Percentiles rank a stretch among this genome's conserved stretches.
phyloP scores from a whole-genome alignment of 2,888 invertebrate species.

The Alitta virens region DNA sequence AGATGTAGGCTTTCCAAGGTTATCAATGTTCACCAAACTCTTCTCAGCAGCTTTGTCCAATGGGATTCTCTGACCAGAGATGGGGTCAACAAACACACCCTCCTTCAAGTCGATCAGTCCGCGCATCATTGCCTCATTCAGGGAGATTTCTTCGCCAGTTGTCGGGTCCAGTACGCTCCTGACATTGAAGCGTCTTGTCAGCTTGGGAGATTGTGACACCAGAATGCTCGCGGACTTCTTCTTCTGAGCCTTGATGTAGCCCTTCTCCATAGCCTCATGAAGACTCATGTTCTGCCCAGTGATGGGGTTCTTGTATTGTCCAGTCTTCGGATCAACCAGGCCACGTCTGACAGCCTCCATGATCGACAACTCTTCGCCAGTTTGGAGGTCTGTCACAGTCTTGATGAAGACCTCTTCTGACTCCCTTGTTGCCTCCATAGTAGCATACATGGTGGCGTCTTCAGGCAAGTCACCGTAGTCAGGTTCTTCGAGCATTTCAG shows the following conservation, averaged over 20 bases:
- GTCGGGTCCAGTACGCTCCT: constrained; percentile 82
- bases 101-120: constrained; percentile 56
- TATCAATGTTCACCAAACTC: constrained; percentile 64
- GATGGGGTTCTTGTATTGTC: constrained; percentile 65
- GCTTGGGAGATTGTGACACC: constrained; percentile 40
- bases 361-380: constrained; percentile 75
- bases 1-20: not conserved
- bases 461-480: constrained; percentile 32
- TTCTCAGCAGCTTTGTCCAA: constrained; percentile 76
- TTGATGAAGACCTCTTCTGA: constrained; percentile 22
- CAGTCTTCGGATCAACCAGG: constrained; percentile 72
- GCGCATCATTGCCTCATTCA: constrained; percentile 52
- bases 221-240: not conserved
- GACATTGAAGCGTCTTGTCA: constrained; percentile 74
- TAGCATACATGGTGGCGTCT: constrained; percentile 34
- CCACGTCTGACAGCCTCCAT: constrained; percentile 89
- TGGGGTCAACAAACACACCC: constrained; percentile 56
- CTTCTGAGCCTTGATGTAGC: constrained; percentile 65
- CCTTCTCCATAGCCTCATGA: constrained; percentile 80
- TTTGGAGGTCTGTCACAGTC: constrained; percentile 67
- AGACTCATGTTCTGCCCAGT: constrained; percentile 73
- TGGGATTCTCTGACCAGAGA: constrained; percentile 60
- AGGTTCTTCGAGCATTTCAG: constrained; percentile 28
- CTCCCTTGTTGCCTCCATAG: constrained; percentile 27
- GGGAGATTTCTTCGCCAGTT: constrained; percentile 67